These are phyloP conservation scores for Drosophila ustulata DNA, from an alignment of 2,888 invertebrate genomes.

Conservation along the genomic window DNA sequence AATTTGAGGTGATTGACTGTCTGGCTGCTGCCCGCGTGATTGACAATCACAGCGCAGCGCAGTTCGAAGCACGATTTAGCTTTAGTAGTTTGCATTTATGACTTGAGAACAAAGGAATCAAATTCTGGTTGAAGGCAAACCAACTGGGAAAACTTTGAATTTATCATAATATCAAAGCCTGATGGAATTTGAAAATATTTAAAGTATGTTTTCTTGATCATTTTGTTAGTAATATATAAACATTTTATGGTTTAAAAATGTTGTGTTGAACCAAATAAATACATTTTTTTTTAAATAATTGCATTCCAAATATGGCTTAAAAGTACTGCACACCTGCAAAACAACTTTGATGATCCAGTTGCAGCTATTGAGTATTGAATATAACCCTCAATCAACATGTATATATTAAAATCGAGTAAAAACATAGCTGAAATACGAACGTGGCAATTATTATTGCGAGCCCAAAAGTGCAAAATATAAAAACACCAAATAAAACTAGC, in stretches of 20 bases:
- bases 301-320: too few species aligned
- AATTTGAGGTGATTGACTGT: conserved; percentile 1
- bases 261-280: too few species aligned
- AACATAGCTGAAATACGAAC: not conserved
- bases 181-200: too few species aligned
- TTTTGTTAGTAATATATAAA: too few species aligned
- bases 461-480: not conserved
- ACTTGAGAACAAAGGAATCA: not conserved
- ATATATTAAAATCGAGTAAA: not conserved
- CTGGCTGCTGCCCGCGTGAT: not conserved
- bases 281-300: too few species aligned
- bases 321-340: not conserved
- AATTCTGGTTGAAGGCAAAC: not conserved
- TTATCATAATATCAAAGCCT: not conserved
- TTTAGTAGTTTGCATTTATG: not conserved
- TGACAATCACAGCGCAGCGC: not conserved
- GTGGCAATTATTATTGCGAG: not conserved
- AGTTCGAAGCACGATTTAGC: not conserved
- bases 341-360: not conserved
- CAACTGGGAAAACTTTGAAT: not conserved
- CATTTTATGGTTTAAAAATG: too few species aligned
- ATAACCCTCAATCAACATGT: not conserved
- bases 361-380: not conserved
- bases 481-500: not conserved
- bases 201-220: too few species aligned